Conservation (phyloP, 2,113 vertebrate genomes). For the Coracopsis vasa region DNA sequence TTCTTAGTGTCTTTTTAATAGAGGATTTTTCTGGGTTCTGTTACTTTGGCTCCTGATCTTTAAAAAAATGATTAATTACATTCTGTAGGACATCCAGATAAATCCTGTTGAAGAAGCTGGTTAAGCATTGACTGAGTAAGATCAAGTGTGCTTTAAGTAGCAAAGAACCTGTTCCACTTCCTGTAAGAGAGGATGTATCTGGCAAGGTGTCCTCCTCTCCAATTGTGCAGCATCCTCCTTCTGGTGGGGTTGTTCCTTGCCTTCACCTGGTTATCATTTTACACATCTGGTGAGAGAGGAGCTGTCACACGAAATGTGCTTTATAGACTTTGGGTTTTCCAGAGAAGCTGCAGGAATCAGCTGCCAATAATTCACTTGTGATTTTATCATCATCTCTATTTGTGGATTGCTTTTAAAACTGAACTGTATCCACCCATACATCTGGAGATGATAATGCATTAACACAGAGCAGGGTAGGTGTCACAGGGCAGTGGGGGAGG, state of each 20-base stretch:
- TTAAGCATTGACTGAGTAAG: not conserved
- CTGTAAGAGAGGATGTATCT: not conserved
- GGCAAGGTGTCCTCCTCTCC: not conserved
- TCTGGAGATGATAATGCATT: not conserved
- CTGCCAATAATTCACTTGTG: not conserved
- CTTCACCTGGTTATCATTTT: not conserved
- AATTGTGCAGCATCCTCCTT: fast-evolving
- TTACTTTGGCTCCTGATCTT: not conserved
- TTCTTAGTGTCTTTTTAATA: not conserved
- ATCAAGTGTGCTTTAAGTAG: not conserved
- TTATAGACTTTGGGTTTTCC: not conserved
- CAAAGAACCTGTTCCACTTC: not conserved
- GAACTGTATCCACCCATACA: not conserved
- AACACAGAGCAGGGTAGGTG: not conserved
- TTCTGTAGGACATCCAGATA: not conserved
- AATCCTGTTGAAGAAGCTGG: not conserved
- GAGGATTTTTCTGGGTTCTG: not conserved
- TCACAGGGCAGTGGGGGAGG: not conserved
- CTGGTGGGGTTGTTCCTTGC: not conserved
- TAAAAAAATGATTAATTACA: not conserved
- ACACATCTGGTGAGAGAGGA: not conserved
- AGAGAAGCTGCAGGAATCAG: not conserved
- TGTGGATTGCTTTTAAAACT: not conserved
- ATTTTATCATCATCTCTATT: not conserved
- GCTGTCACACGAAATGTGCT: not conserved